These are phyloP conservation scores for Crotalus helleri DNA, from an alignment of 2,113 vertebrate genomes.

Conservation along the genomic window DNA sequence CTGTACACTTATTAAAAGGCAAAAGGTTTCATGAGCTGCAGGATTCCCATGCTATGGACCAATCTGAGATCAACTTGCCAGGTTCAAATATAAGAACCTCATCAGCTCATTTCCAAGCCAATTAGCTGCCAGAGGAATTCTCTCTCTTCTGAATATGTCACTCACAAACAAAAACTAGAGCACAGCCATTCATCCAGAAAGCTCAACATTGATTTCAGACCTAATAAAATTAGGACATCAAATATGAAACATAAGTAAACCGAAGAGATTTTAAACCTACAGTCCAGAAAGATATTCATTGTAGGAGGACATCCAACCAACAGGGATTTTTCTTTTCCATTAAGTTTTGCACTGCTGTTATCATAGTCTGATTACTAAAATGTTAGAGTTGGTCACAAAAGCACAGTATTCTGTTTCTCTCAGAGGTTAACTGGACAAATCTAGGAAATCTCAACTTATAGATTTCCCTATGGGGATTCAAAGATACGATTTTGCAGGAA, in stretches of 20 bases:
- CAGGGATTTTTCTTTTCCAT: too few species aligned
- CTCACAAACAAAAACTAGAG: neutral
- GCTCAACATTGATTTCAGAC: neutral
- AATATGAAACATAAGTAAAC: neutral
- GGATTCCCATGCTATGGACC: neutral
- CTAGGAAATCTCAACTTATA: neutral
- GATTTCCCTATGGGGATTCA: too few species aligned
- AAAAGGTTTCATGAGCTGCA: neutral
- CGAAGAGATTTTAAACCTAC: neutral
- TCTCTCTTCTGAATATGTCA: neutral
- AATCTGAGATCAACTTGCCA: neutral
- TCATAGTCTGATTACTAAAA: too few species aligned
- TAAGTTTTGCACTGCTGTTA: too few species aligned
- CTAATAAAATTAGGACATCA: neutral
- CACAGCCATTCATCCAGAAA: neutral
- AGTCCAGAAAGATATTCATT: neutral
- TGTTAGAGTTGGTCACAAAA: neutral
- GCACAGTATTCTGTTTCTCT: neutral
- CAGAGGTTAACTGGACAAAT: neutral
- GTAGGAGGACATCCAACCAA: too few species aligned
- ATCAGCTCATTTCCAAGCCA: neutral
- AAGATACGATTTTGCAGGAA: too few species aligned
- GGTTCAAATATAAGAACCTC: neutral
- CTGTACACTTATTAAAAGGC: neutral
- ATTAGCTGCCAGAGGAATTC: neutral